Evolutionary conservation across 2,888 invertebrate genomes (phyloP), one percentile per base, ranked within the genome.

Genomic region (Drosophila kanekoi): DNA sequence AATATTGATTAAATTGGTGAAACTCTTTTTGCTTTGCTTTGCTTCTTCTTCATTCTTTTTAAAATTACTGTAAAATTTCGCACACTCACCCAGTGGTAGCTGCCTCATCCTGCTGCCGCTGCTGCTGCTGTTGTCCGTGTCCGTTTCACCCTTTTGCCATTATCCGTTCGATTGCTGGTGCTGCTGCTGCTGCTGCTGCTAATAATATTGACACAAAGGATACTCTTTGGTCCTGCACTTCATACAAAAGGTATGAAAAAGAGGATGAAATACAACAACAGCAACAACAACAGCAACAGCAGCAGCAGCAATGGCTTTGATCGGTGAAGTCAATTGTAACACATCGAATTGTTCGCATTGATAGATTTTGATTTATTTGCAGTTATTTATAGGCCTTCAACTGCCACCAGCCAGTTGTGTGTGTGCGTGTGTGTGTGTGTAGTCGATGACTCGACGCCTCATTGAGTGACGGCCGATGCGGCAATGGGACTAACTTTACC

Each of bases 281-380:
- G 23, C 72, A 72, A 32, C 72, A 72, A 9, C 71, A 60, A 9
- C 70, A 67, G 4, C 63, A 66, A 32, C 56, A 49, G 41, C 66
- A 66, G 47, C 74, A 67, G 38, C 62, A 78, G 57, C 67, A 66
- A 72, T 62, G 82, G 89, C 87, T 86, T 84, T 90, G 89, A 91
- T 90, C 89, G 87, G 88, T 82, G 87, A 91, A 91, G 91, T 91
- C 91, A 91, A 91, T 91, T 92, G 91, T 91, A 91, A 92, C 92
- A 91, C 88, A 90, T 91, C 91, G 90, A 92, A 91, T 91, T 90
- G 91, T 91, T 83, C 85, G 84, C 89, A 91, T 91, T 91, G 88
- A 90, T 81, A 89, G 90, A 90, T 91, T 91, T 91, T 91, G 91
- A 91, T 91, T 91, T 91, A 91, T 92, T 92, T 92, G 88, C 90